Conservation (phyloP, 2,113 vertebrate genomes). For the Poeciliopsis turrubarensis region DNA sequence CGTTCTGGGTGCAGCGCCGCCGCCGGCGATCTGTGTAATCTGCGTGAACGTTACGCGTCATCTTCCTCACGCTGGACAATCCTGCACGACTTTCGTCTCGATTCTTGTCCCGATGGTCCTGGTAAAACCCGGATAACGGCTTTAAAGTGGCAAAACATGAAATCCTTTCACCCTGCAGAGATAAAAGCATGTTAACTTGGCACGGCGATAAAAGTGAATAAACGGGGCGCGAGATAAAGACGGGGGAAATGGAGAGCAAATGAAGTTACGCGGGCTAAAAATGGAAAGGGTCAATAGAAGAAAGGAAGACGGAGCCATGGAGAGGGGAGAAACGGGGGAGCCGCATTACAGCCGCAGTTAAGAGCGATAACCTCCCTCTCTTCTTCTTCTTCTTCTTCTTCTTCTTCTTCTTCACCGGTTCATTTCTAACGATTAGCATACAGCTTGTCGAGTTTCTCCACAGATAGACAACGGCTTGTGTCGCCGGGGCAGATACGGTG, state of each 20-base stretch:
- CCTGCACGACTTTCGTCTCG: neutral
- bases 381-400: conserved; percentile 43
- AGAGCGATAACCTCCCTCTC: conserved; percentile 43
- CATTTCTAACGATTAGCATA: conserved; percentile 63
- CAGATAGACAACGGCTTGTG: conserved; percentile 45
- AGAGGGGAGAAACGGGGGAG: conserved; percentile 4
- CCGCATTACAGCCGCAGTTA: conserved; percentile 26
- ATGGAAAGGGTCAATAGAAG: conserved; percentile 16
- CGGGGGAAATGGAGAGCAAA: neutral
- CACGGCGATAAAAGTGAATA: conserved; percentile 19
- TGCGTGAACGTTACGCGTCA: neutral
- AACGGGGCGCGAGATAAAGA: conserved; percentile 6
- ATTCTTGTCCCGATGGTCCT: too few species aligned
- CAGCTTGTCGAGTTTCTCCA: conserved; percentile 30
- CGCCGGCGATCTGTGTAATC: too few species aligned
- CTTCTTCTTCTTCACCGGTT: conserved; percentile 44
- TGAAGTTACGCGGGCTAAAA: conserved; percentile 6
- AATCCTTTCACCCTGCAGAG: conserved; percentile 3
- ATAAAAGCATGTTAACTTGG: conserved; percentile 29
- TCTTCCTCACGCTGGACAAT: neutral
- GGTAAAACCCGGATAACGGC: neutral
- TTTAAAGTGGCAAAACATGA: neutral
- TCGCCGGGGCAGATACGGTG: conserved; percentile 44
- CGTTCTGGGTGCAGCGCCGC: too few species aligned
- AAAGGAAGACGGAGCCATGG: conserved; percentile 20